phyloP scores from a whole-genome alignment of 2,797 vertebrate genomes.

The Enteromius viviparus region DNA sequence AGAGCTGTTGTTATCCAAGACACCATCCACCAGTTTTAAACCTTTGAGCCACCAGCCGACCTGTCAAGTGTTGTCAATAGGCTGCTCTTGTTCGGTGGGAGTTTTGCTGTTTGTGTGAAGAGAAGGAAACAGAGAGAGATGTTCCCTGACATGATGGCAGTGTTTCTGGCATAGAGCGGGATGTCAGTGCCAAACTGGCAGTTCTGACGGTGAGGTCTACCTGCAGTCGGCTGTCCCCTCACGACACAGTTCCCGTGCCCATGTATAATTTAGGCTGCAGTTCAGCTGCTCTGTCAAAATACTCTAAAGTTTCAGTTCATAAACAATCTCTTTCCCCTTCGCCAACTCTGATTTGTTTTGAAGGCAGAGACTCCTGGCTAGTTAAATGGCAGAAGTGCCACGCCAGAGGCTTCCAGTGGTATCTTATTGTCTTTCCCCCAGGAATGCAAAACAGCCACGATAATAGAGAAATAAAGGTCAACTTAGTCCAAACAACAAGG shows the following conservation, averaged over 20 bases:
- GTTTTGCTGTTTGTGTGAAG: conserved; percentile 15
- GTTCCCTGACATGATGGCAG: conserved; percentile 26
- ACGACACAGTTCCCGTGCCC: conserved; percentile 51
- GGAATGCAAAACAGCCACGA: conserved; percentile 56
- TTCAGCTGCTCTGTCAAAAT: conserved; percentile 63
- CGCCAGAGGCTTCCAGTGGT: conserved; percentile 47
- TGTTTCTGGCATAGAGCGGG: background rate
- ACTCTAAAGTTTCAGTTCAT: conserved; percentile 57
- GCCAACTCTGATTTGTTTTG: conserved; percentile 55
- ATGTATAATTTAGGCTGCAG: conserved; percentile 65
- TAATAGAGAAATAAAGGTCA: conserved; percentile 71
- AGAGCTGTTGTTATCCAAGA: background rate
- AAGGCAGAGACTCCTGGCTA: conserved; percentile 43
- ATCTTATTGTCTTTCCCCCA: conserved; percentile 61
- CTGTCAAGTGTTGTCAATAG: conserved; percentile 12
- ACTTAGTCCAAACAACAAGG: conserved; percentile 55
- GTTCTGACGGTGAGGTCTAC: conserved; percentile 43
- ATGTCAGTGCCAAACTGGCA: conserved; percentile 31
- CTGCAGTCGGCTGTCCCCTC: conserved; percentile 45
- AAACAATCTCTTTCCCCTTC: conserved; percentile 46
- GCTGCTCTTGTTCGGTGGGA: background rate
- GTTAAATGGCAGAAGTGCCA: conserved; percentile 53
- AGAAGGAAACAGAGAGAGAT: background rate
- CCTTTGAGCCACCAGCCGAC: background rate
- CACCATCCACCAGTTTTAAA: background rate